Base-by-base conservation (phyloP, 2,113 vertebrate species). In the Podilymbus podiceps region DNA sequence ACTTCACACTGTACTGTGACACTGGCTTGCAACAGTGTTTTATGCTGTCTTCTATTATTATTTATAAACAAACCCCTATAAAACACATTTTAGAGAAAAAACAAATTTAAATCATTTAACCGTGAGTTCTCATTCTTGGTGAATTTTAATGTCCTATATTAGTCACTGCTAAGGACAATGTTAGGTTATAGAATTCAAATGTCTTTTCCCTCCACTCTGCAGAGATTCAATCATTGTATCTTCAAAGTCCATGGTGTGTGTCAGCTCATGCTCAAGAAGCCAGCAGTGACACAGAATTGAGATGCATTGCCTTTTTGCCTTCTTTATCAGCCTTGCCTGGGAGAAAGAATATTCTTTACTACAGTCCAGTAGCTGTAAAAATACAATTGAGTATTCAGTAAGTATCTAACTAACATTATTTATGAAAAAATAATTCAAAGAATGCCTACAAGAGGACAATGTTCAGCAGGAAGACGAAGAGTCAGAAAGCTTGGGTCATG, bases 251-350 rank as follows among this genome's bases (percentile, higher is more conserved):
- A 33, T 10, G 66, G 52, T 31, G 50, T 64, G 71, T 91, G 59
- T 88, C 81, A 94, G 82, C 92, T 95, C 66, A 68, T n/a, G 59
- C 80, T 95, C 84, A 89, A 83, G 92, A 90, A 93, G 77, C 31
- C 95, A 93, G 58, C 38, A 95, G 69, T 85, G 92, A 95, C 83
- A 95, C 71, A 72, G 44, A 91, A 95, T 83, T 94, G 85, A 96
- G 93, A 95, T 66, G 33, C 8, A 5, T 59, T 92, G 82, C 77
- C 47, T 74, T 85, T 96, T 80, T 85, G 55, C 71, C 73, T 97
- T 93, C 88, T 83, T 63, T 82, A 88, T 96, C 76, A 76, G 64
- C 31, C 46, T 63, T 93, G 62, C 74, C 71, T 90, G 67, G 73
- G 84, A 96, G 71, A 92, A 86, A 81, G 42, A 93, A 92, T 67